Evolutionary conservation across 2,888 invertebrate genomes (phyloP), one percentile per base, ranked within the genome.

Genomic region (Cephus rjabovi): DNA sequence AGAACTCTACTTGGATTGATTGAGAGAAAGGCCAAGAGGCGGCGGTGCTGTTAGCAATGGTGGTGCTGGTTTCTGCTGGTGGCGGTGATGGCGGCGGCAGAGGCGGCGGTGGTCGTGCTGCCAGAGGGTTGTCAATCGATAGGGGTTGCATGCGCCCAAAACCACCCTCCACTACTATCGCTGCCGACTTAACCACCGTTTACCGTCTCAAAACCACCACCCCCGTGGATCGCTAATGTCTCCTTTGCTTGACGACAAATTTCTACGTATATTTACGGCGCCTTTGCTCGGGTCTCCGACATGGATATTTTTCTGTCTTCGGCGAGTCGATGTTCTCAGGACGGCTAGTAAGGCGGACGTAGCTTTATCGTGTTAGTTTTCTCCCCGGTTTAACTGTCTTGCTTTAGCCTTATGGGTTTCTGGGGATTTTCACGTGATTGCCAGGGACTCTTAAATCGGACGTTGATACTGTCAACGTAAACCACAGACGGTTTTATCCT

Each of bases 121-220:
- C 80, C 80, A 9, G 81, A 81, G 81, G 84, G 81, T 82, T 84
- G 87, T 88, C 88, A 88, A 88, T 88, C 88, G 88, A 88, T 88
- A 88, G 85, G 82, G 84, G 86, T 86, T 88, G 85, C 85, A 88
- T 82, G 87, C 87, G 86, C 87, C 87, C 83, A 80, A 85, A 81
- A 87, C 83, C 83, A 86, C 84, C 86, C 79, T 77, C 82, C 79
- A 40, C 81, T 75, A 75, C 80, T 74, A 73, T 78, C 56, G 35
- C 69, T 77, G 75, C 74, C 30, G 23, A 71, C 71, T 71, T 71
- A 31, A 34, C 71, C 71, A 71, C 71, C 71, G 71, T 71, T 71
- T 71, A 74, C 35, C 34, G 74, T 35, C 74, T 74, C 35, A 30
- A 30, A 30, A 30, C 34, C 30, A 12, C 34, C 30, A 74, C 3